Conservation (phyloP, 92 coral and sea anemone genomes). For the Parazoanthus darwini region DNA sequence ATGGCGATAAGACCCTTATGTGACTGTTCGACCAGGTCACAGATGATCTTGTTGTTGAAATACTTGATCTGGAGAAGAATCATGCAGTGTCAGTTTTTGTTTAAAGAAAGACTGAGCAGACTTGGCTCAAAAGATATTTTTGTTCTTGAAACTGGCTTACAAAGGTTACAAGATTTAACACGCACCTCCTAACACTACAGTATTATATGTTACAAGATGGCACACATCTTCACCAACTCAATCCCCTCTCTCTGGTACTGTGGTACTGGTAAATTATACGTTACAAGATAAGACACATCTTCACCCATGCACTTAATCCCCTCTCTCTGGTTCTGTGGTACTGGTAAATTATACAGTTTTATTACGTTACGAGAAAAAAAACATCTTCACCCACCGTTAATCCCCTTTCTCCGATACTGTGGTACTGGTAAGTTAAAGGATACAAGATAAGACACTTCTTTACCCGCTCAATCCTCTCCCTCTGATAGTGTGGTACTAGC, state of each 20-base stretch:
- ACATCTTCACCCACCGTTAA: slow-evolving; percentile 97
- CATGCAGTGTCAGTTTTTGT: not conserved
- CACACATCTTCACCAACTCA: slow-evolving; percentile 92
- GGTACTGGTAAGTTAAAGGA: too few relatives aligned
- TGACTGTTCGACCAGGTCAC: slow-evolving; percentile 90
- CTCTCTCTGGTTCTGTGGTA: slow-evolving; percentile 44
- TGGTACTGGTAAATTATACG: too few relatives aligned
- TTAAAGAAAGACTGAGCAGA: too few relatives aligned
- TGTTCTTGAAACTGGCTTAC: too few relatives aligned
- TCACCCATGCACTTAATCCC: slow-evolving; percentile 96
- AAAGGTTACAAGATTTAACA: too few relatives aligned
- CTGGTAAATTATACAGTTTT: too few relatives aligned
- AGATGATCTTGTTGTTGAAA: slow-evolving; percentile 96
- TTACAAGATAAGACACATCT: slow-evolving; percentile 47
- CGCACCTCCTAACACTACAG: too few relatives aligned
- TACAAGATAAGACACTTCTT: too few relatives aligned
- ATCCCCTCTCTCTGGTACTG: slow-evolving; percentile 87
- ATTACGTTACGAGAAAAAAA: too few relatives aligned
- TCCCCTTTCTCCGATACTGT: slow-evolving; percentile 84
- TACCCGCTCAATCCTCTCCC: too few relatives aligned
- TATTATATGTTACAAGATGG: not conserved
- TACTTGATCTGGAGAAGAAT: slow-evolving; percentile 68
- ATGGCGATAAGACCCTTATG: slow-evolving; percentile 92
- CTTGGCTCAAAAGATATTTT: too few relatives aligned
- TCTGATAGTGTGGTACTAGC: too few relatives aligned